A percentile compares a stretch with the other conserved stretches of the same genome.
These are phyloP conservation scores for Podarcis cretensis DNA, from an alignment of 2,113 vertebrate species.

Conservation along the genomic window DNA sequence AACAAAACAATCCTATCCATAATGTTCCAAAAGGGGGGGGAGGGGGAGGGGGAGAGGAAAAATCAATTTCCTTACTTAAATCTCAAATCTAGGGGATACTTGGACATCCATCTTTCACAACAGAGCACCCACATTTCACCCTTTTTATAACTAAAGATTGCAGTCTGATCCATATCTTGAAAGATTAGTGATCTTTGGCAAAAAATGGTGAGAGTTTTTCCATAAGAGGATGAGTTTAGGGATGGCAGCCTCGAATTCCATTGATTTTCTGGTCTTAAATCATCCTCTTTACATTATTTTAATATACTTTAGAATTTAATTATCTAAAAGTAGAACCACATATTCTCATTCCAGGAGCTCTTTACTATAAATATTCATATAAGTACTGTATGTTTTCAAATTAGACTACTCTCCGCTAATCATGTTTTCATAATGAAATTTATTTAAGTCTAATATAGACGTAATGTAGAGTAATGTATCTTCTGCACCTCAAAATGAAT, in stretches of 20 bases:
- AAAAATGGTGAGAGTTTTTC: background rate
- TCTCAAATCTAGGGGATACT: background rate
- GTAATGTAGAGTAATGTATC: conserved; percentile 74
- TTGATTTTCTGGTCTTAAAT: background rate
- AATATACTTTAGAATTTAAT: conserved; percentile 41
- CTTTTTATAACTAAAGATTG: fast-evolving
- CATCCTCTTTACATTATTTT: conserved; percentile 22
- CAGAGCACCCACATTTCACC: background rate
- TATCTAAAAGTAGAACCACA: conserved; percentile 52
- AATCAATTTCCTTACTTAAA: background rate
- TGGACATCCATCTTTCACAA: fast-evolving
- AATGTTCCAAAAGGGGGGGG: background rate
- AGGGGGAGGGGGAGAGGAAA: background rate
- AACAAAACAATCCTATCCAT: background rate
- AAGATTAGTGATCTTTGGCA: background rate
- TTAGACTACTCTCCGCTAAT: conserved; percentile 67
- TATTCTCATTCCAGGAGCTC: conserved; percentile 43
- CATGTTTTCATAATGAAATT: conserved; percentile 76
- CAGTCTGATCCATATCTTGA: background rate
- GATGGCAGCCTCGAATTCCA: background rate
- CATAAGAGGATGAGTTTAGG: background rate
- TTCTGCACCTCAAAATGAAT: conserved; percentile 63
- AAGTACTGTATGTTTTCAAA: conserved; percentile 69
- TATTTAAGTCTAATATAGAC: conserved; percentile 74
- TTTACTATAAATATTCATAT: conserved; percentile 66